These are phyloP conservation scores for Tholera decimalis DNA, from an alignment of 2,888 invertebrate species.

Conservation along the genomic window DNA sequence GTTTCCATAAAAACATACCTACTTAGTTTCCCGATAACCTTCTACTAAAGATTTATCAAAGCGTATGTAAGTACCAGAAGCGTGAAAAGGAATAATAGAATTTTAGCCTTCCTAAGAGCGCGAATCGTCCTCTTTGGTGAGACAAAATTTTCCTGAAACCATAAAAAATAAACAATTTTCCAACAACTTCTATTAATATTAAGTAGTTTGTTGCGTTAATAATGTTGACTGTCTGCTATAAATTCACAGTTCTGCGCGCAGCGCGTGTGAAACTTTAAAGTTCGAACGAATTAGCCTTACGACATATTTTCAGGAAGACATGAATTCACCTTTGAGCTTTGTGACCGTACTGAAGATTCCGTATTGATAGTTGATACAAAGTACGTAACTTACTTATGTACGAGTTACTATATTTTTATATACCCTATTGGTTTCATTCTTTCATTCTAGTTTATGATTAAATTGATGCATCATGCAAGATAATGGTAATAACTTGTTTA, in stretches of 20 bases:
- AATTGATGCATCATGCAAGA: background rate
- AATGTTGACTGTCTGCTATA: background rate
- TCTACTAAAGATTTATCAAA: background rate
- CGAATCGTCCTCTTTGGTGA: background rate
- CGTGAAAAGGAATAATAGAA: background rate
- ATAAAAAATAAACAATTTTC: no score
- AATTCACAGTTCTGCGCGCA: no score
- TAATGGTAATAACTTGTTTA: background rate
- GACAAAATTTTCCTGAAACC: no score
- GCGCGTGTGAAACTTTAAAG: background rate
- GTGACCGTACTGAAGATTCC: background rate
- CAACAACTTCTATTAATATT: no score
- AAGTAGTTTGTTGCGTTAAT: no score
- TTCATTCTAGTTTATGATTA: background rate
- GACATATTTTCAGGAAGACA: slow-evolving; percentile 18
- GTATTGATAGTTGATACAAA: slow-evolving; percentile 1
- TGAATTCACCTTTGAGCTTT: slow-evolving; percentile 12
- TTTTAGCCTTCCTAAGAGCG: background rate
- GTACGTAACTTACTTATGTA: background rate
- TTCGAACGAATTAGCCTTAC: background rate
- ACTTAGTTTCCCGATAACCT: slow-evolving; percentile 7
- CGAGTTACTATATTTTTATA: background rate
- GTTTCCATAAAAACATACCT: slow-evolving; percentile 16
- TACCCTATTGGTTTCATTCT: background rate
- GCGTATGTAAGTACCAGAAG: background rate